Conservation (phyloP, 2,797 vertebrate genomes). For the Pogonophryne albipinna region DNA sequence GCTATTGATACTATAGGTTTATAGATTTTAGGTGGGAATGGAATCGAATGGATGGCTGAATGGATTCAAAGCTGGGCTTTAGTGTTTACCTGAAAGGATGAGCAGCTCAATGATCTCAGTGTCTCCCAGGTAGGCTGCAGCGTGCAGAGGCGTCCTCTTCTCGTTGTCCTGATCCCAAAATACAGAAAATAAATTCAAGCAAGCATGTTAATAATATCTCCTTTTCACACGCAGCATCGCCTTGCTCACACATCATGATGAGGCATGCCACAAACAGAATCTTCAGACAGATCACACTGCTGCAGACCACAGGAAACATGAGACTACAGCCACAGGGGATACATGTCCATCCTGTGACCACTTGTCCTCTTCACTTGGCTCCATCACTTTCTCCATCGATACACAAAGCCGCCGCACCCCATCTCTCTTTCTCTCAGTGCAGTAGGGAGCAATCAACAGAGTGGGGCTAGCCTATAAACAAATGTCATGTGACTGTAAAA, state of each 20-base stretch:
- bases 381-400: conserved; percentile 36
- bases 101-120: conserved; percentile 98
- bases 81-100: conserved; percentile 93
- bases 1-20: not conserved
- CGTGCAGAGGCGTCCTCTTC: conserved; percentile 97
- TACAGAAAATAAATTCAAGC: conserved; percentile 19
- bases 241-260: not conserved
- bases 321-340: conserved; percentile 33
- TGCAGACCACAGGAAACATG: conserved; percentile 55
- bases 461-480: conserved; percentile 72
- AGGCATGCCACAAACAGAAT: conserved; percentile 38
- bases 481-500: conserved; percentile 69
- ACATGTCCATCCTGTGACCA: conserved; percentile 46
- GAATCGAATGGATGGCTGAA: not conserved
- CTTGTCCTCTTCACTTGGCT: conserved; percentile 40
- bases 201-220: not conserved
- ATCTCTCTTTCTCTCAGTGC: conserved; percentile 29
- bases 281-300: conserved; percentile 38
- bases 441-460: conserved; percentile 70
- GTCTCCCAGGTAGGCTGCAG: conserved; percentile 96
- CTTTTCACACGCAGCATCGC: not conserved
- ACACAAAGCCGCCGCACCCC: conserved; percentile 32
- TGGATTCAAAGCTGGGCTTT: not conserved
- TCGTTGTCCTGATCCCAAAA: conserved; percentile 90
- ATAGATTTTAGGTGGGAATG: not conserved